Conservation (phyloP, 2,113 vertebrate species). For the Aegithalos caudatus region DNA sequence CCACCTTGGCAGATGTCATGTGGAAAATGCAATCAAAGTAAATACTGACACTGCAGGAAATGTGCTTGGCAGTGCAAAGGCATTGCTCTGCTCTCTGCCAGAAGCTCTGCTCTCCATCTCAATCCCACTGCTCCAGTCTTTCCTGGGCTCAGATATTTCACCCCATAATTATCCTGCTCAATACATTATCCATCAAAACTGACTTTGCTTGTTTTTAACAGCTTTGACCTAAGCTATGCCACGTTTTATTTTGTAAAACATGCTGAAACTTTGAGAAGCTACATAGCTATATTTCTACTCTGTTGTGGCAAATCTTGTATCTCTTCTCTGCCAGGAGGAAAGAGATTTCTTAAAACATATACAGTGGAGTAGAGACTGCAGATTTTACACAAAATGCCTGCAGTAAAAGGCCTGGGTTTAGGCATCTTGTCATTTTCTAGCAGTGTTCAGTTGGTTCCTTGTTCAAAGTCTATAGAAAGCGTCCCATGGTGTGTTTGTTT, state of each 20-base stretch:
- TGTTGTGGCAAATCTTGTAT: not conserved
- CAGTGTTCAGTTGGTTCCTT: not conserved
- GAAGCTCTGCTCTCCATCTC: not conserved
- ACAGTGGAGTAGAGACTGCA: not conserved
- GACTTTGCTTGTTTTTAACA: not conserved
- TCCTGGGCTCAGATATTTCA: not conserved
- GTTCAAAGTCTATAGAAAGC: not conserved
- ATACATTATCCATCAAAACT: not conserved
- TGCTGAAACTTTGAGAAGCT: not conserved
- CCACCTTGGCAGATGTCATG: not conserved
- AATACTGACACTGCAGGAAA: not conserved
- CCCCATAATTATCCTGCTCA: not conserved
- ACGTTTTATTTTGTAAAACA: not conserved
- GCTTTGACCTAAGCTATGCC: not conserved
- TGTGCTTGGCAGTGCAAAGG: not conserved
- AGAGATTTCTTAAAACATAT: not conserved
- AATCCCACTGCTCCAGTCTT: not conserved
- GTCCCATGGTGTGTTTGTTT: not conserved
- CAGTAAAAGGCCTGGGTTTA: not conserved
- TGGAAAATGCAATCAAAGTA: not conserved
- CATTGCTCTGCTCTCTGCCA: not conserved
- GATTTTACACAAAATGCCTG: not conserved
- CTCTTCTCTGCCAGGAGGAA: not conserved
- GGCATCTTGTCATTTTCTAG: not conserved
- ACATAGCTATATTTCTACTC: not conserved